A percentile compares a stretch with the other conserved stretches of the same genome.
Conservation (phyloP, 2,888 invertebrate species). For the Cheilosia variabilis region DNA sequence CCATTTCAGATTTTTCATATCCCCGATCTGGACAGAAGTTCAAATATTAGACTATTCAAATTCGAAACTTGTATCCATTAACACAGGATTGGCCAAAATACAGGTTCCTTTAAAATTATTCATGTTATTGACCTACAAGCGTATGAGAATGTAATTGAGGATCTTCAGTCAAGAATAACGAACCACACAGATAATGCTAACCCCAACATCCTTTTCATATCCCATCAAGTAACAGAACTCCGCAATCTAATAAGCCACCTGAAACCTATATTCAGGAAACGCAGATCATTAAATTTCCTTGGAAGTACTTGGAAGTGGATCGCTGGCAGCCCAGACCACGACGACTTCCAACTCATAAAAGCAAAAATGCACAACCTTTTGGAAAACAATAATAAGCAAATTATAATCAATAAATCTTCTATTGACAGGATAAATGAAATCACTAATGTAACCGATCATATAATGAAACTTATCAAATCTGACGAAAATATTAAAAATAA, state of each 20-base stretch:
- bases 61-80: too few relatives aligned
- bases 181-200: too few relatives aligned
- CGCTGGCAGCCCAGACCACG: conserved; percentile 55
- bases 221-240: too few relatives aligned
- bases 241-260: not conserved
- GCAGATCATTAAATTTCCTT: conserved; percentile 37
- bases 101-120: not conserved
- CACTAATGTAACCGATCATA: not conserved
- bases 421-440: conserved; percentile 1
- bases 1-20: not conserved
- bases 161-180: too few relatives aligned
- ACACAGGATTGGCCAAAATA: too few relatives aligned
- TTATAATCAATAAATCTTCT: not conserved
- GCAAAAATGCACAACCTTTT: conserved; percentile 29
- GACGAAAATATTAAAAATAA: not conserved
- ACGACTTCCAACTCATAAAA: not conserved
- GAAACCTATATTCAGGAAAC: not conserved
- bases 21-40: too few relatives aligned
- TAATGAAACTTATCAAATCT: too few relatives aligned
- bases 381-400: not conserved
- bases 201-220: too few relatives aligned
- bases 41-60: too few relatives aligned
- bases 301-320: conserved; percentile 47
- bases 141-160: not conserved
- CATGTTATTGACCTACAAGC: not conserved